Base-by-base conservation (phyloP, 2,797 vertebrate genomes). In the Arrhamphus sclerolepis region DNA sequence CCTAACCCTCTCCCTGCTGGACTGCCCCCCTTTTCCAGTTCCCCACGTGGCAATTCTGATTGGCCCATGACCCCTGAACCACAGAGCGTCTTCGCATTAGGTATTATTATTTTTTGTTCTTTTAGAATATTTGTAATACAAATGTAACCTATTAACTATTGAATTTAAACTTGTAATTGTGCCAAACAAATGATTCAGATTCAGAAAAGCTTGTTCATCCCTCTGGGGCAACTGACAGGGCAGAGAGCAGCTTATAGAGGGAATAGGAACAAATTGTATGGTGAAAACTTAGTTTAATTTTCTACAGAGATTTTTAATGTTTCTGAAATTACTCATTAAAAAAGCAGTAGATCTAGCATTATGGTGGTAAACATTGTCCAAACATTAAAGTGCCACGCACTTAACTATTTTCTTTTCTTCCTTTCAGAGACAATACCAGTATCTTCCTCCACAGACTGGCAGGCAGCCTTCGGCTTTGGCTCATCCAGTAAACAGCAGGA, bases 31-130 rank as follows among this genome's bases (percentile, higher is more conserved):
- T 97, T 97, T 80, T 95, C 95, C 86, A 96, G 91, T 79, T 96
- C 95, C 75, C 92, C 96, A 65, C 96, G 93, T 65, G 91, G 94
- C 60, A 84, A 72, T 62, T 93, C 93, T 49, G 97, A 98, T 82
- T 99, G 97, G 97, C 97, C 97, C 61, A 98, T 95, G 80, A 95
- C 97, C 67, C 97, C 97, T 57, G 97, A 98, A 91, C 97, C 97
- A 90, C 97, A 98, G 92, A 97, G 96, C 90, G 95, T 98, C 90
- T 99, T 99, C 91, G 96, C 97, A 68, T 98, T 97, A 95, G 97
- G 97, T 99, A 74, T 40, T 38, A 14, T 38, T 16, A 14, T 34
- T 34, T 34, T 34, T 9, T 10, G 31, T 2, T 11, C 9, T 26
- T 26, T 26, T 24, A 42, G 14, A 28, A 29, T 38, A 28, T 20